Conservation (phyloP, 2,888 invertebrate genomes). For the Cancer borealis region DNA sequence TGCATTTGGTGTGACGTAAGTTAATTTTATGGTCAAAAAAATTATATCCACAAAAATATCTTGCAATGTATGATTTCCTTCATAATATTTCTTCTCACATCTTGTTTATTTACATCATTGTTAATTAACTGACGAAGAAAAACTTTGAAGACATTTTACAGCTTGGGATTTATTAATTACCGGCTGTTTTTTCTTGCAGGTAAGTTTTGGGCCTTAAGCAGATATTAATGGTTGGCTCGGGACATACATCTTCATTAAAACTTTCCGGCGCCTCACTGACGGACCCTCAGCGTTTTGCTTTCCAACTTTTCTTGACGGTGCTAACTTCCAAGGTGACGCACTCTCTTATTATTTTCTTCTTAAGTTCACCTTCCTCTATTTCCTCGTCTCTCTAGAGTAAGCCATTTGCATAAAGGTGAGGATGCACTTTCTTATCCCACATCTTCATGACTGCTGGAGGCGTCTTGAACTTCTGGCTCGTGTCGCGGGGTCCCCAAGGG, state of each 20-base stretch:
- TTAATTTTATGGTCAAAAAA: neutral
- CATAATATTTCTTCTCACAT: neutral
- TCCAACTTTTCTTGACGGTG: neutral
- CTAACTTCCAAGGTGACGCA: neutral
- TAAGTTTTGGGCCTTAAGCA: neutral
- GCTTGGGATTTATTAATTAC: constrained; percentile 7
- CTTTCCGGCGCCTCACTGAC: neutral
- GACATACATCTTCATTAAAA: neutral
- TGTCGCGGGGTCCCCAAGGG: neutral
- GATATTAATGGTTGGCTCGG: constrained; percentile 10
- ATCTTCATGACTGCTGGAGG: neutral
- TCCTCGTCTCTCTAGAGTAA: neutral
- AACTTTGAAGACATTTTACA: neutral
- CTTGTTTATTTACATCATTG: constrained; percentile 3
- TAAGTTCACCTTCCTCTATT: neutral
- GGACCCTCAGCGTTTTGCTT: neutral
- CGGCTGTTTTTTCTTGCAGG: neutral
- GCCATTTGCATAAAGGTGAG: neutral
- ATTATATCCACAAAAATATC: neutral
- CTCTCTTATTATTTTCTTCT: neutral
- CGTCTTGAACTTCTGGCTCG: neutral
- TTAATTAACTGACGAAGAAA: neutral
- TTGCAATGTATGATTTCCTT: neutral
- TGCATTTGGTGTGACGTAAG: neutral
- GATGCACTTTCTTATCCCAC: neutral